Evolutionary conservation across 2,888 invertebrate genomes (phyloP).

Genomic region (Teinopalpus imperialis): DNA sequence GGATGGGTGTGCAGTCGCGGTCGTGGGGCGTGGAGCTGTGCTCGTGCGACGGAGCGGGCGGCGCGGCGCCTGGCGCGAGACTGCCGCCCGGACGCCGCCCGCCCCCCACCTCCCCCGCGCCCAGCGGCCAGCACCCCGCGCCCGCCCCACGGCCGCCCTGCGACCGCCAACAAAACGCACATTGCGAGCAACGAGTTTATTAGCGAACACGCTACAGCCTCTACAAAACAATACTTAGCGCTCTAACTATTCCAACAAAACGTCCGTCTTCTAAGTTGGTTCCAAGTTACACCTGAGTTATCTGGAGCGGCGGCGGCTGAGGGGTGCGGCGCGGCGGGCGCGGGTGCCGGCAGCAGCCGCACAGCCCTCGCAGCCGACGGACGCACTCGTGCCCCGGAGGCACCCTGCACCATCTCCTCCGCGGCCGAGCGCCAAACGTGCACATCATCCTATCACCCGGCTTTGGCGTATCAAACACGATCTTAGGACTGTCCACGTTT

Average conservation of each 20-base stretch:
- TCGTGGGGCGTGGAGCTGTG: slow-evolving; percentile 46
- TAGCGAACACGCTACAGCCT: slow-evolving; percentile 72
- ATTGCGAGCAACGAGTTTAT: slow-evolving; percentile 72
- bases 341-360: slow-evolving; percentile 58
- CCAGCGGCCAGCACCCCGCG: slow-evolving; percentile 39
- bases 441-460: slow-evolving; percentile 72
- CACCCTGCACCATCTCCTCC: slow-evolving; percentile 54
- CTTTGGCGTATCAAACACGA: slow-evolving; percentile 67
- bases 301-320: slow-evolving; percentile 62
- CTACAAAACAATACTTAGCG: slow-evolving; percentile 45
- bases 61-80: slow-evolving; percentile 75
- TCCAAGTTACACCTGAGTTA: slow-evolving; percentile 73
- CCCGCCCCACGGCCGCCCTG: slow-evolving; percentile 42
- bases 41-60: slow-evolving; percentile 62
- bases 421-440: slow-evolving; percentile 64
- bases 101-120: slow-evolving; percentile 53
- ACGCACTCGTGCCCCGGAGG: slow-evolving; percentile 56
- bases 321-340: slow-evolving; percentile 56
- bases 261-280: background rate
- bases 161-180: slow-evolving; percentile 73
- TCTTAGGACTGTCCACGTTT: slow-evolving; percentile 67
- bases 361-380: slow-evolving; percentile 50
- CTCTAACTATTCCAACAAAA: slow-evolving; percentile 15
- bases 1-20: slow-evolving; percentile 36
- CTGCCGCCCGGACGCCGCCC: slow-evolving; percentile 60